Base-by-base conservation (phyloP, 1,140 invertebrate species). In the Ceratina japonica region DNA sequence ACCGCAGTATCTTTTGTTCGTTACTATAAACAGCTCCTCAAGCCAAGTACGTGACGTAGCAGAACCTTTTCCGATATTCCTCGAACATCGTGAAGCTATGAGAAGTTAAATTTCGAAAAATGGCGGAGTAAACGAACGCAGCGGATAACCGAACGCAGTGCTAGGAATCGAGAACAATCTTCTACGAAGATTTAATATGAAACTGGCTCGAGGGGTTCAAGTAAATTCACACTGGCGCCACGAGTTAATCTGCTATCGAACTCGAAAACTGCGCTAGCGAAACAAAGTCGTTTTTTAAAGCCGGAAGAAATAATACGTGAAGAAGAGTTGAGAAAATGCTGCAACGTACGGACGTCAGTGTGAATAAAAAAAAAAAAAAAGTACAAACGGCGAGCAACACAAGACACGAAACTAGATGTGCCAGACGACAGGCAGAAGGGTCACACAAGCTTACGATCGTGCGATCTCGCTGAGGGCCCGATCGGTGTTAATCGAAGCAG, bases 321-420 rank as follows among this genome's bases (percentile, higher is more conserved):
- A 61, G 56, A 70, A 16, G 22, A 22, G 61, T n/a, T 37, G 16
- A 75, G 18, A 44, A 24, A 62, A 62, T 4, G 5, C 27, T 44
- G 56, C n/a, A 56, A 13, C 44, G n/a, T 49, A 71, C 5, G 56
- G 49, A 83, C 65, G 77, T 83, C 79, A 76, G 77, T 87, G 77
- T 84, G 85, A 87, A 87, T 86, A 70, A 52, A 62, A 59, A 70
- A 15, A 44, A 18, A 70, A n/a, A 49, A 68, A 77, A 69, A 79
- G 31, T 66, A 71, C 81, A 87, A 83, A 89, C 85, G 87, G 87
- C 91, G 90, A 92, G 88, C 89, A 91, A 90, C 87, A 91, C 89
- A 89, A 91, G 91, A 91, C 91, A 92, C 90, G 91, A 92, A 89
- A 91, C 88, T 90, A 89, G 85, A 89, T 91, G 91, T 91, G 90